A percentile compares a stretch with the other conserved stretches of the same genome.
Conservation (phyloP, 2,797 vertebrate genomes). For the Xyrichtys novacula region DNA sequence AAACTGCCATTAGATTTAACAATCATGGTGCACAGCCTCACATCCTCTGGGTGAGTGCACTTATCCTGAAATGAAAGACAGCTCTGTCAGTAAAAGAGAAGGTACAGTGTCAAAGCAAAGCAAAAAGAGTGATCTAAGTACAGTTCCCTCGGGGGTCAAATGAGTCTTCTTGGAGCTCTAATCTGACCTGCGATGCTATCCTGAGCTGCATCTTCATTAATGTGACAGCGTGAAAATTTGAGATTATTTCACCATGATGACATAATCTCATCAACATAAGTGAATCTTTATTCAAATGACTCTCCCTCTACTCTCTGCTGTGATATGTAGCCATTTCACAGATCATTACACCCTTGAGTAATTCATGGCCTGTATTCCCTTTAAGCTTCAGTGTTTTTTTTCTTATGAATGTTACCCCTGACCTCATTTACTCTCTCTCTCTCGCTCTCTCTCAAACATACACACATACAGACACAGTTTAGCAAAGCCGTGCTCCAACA, state of each 20-base stretch:
- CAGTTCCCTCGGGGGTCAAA: constrained; percentile 40
- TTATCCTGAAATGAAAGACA: constrained; percentile 90
- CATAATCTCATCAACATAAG: background rate
- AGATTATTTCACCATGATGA: constrained; percentile 13
- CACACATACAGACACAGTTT: background rate
- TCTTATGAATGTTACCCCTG: constrained; percentile 5
- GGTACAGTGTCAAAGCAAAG: constrained; percentile 57
- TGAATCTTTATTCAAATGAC: constrained; percentile 10
- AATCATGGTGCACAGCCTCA: constrained; percentile 96
- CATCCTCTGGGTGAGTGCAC: constrained; percentile 97
- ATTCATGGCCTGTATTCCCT: constrained; percentile 1
- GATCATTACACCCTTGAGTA: constrained; percentile 10
- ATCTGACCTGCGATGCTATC: constrained; percentile 31
- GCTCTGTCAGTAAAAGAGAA: constrained; percentile 59
- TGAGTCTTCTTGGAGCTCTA: constrained; percentile 13
- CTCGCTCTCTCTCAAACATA: background rate
- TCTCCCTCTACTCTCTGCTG: constrained; percentile 6
- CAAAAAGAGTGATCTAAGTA: constrained; percentile 42
- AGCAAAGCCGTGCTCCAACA: constrained; percentile 32
- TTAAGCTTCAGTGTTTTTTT: background rate
- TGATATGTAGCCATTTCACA: constrained; percentile 8
- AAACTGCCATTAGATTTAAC: constrained; percentile 97
- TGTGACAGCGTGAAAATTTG: background rate
- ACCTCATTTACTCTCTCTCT: background rate
- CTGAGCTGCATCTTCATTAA: constrained; percentile 2